These are phyloP conservation scores for Micromussa lordhowensis DNA, from an alignment of 92 coral and sea anemone species.

Conservation along the genomic window DNA sequence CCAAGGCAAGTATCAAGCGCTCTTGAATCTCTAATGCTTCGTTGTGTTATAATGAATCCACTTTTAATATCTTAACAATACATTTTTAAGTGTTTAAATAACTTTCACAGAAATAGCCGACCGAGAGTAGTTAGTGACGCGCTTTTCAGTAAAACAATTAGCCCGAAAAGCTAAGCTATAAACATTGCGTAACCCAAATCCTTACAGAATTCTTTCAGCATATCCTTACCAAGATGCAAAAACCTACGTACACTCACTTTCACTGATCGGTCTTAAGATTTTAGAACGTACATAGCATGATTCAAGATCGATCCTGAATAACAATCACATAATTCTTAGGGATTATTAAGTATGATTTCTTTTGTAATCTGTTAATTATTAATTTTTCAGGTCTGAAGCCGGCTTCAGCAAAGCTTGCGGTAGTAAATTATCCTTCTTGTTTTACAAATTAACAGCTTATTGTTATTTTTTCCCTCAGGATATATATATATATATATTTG, in stretches of 20 bases:
- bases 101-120: background rate
- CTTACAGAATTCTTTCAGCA: background rate
- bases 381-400: background rate
- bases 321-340: background rate
- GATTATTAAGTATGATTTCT: background rate
- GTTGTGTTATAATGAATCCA: background rate
- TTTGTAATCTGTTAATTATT: background rate
- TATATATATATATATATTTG: no score
- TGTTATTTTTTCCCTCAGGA: background rate
- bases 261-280: background rate
- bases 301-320: no score
- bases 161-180: background rate
- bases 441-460: background rate
- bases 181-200: background rate
- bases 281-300: no score
- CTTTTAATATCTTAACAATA: conserved; percentile 22
- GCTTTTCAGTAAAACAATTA: background rate
- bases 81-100: conserved; percentile 7
- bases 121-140: background rate
- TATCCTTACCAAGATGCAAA: background rate
- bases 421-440: background rate
- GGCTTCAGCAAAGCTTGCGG: background rate
- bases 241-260: background rate
- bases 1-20: conserved; percentile 1
- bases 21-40: background rate